Evolutionary conservation across 2,797 vertebrate genomes (phyloP), one percentile per base, ranked within the genome.

Genomic region (Pangasius mekongensis): DNA sequence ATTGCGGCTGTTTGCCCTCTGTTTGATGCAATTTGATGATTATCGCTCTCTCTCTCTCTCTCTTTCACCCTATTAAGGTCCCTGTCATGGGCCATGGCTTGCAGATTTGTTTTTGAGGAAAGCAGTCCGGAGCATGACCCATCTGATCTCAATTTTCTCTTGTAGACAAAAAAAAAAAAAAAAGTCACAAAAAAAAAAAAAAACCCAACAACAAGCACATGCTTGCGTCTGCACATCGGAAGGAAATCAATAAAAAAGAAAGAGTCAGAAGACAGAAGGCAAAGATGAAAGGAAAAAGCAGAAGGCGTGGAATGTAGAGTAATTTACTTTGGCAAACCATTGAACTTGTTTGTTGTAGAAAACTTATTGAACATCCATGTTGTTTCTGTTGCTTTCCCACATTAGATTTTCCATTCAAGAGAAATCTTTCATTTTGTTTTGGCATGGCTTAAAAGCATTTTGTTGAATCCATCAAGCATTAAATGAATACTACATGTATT

Each of bases 81-180:
- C 71, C 60, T 84, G 89, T 90, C 77, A 85, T 87, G 91, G 90
- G 90, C 92, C 89, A 16, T 43, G 5, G 89, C 88, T 86, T 89
- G 76, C 47, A 30, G n/a, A 83, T 88, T 88, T 82, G 69, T 84
- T 86, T 89, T 77, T 13, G 87, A 74, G 74, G n/a, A 66, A 89
- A 87, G 84, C 92, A 92, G 93, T 95, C 93, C 92, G 89, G 91
- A 94, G 91, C 92, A 3, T 86, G 85, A 86, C 91, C 92, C 95
- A 96, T 94, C 93, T 96, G 95, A 96, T 93, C 90, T 91, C 92
- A 94, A 96, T 96, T 95, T 95, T 94, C 93, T 94, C 91, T 91
- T 89, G 56, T 30, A 93, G 90, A 93, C 91, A 91, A 91, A 88
- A 91, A 90, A 88, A 91, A 91, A 83, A 92, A 91, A 93, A 91